Percentiles rank a stretch among this genome's conserved stretches.
Conservation (phyloP, 2,888 invertebrate species). For the Lasioglossum vierecki region DNA sequence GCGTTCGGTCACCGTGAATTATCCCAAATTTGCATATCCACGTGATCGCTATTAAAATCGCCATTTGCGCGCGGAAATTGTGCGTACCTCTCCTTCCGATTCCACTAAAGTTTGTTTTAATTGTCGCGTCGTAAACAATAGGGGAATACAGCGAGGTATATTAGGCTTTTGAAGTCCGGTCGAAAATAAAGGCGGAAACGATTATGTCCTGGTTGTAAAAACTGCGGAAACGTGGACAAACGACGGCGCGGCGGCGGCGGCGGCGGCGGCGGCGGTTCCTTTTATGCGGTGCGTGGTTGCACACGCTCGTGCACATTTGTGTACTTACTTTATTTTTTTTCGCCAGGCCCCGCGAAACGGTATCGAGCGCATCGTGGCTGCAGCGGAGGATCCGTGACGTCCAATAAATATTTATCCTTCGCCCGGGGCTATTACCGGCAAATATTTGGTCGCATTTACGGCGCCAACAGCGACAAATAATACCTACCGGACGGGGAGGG, state of each 20-base stretch:
- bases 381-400: slow-evolving; percentile 56
- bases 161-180: not conserved
- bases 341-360: slow-evolving; percentile 6
- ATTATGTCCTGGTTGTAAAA: slow-evolving; percentile 29
- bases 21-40: not conserved
- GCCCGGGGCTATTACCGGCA: slow-evolving; percentile 70
- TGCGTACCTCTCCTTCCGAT: not conserved
- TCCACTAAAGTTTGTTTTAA: not conserved
- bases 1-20: not conserved
- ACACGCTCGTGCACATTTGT: not conserved
- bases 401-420: slow-evolving; percentile 71
- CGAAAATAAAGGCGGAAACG: slow-evolving; percentile 30
- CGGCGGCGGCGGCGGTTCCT: slow-evolving; percentile 19
- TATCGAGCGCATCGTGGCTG: slow-evolving; percentile 39
- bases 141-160: not conserved
- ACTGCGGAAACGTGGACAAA: slow-evolving; percentile 27
- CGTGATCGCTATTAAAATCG: not conserved
- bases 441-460: slow-evolving; percentile 74
- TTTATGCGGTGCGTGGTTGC: slow-evolving; percentile 12
- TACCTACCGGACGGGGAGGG: slow-evolving; percentile 36
- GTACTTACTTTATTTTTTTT: not conserved
- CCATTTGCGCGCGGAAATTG: not conserved
- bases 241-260: not conserved
- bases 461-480: slow-evolving; percentile 71
- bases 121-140: not conserved